phyloP scores from a whole-genome alignment of 2,113 vertebrate genomes.

The Gobio gobio region DNA sequence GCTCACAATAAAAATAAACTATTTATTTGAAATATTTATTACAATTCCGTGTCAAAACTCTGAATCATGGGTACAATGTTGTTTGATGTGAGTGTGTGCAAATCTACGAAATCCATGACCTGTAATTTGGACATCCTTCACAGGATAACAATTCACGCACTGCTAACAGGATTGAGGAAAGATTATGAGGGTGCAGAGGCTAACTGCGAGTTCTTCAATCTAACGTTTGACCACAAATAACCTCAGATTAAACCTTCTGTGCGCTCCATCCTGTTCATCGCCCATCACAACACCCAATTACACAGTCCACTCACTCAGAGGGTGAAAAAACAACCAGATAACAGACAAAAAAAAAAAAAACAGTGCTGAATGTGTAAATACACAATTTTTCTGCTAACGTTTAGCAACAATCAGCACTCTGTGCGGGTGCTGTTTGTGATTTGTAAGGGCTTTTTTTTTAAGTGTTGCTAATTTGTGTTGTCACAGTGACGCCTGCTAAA shows the following conservation, averaged over 20 bases:
- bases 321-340: not conserved
- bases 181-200: constrained; percentile 23
- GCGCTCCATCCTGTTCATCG: not conserved
- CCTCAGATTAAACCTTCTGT: constrained; percentile 19
- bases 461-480: constrained; percentile 37
- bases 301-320: not conserved
- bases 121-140: constrained; percentile 10
- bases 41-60: not conserved
- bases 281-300: constrained; percentile 28
- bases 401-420: constrained; percentile 19
- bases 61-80: not conserved
- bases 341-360: not conserved
- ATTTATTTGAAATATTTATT: not conserved
- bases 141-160: constrained; percentile 4
- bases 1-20: not conserved
- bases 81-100: not conserved
- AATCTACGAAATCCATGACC: constrained; percentile 26
- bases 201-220: constrained; percentile 12
- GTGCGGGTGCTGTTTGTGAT: not conserved
- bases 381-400: not conserved
- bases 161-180: constrained; percentile 33
- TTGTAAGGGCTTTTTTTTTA: constrained; percentile 18
- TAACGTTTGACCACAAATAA: constrained; percentile 32
- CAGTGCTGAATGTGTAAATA: constrained; percentile 25
- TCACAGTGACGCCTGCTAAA: constrained; percentile 11